Percentiles rank a stretch among this genome's conserved stretches.
phyloP scores from a whole-genome alignment of 2,888 invertebrate species.

The Tenthredo amoena region DNA sequence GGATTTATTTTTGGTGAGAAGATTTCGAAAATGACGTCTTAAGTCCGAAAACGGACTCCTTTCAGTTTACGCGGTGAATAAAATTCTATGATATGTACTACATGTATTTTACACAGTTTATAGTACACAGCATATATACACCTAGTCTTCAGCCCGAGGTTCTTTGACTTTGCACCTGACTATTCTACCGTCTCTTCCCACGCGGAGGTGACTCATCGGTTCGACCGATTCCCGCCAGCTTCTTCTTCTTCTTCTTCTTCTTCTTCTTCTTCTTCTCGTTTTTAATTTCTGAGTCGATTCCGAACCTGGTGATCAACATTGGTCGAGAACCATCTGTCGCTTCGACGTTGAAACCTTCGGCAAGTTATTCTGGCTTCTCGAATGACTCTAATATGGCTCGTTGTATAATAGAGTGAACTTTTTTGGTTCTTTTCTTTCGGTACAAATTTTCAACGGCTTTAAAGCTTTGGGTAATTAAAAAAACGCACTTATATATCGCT shows the following conservation, averaged over 20 bases:
- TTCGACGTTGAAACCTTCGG: not conserved
- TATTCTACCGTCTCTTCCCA: constrained; percentile 62
- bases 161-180: constrained; percentile 71
- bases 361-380: not conserved
- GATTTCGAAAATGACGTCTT: not conserved
- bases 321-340: constrained; percentile 37
- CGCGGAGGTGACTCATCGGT: constrained; percentile 63
- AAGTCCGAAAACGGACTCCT: not conserved
- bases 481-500: not conserved
- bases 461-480: not conserved
- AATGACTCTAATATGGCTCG: not conserved
- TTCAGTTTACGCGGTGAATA: not conserved
- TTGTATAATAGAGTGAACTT: not conserved
- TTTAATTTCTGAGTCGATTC: constrained; percentile 31
- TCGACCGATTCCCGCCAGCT: constrained; percentile 45
- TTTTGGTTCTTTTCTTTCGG: not conserved
- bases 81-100: not conserved
- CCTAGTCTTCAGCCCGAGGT: constrained; percentile 55
- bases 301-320: constrained; percentile 4
- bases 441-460: not conserved
- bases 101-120: not conserved
- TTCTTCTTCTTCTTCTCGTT: constrained; percentile 50
- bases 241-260: constrained; percentile 55
- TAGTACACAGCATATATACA: not conserved
- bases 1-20: not conserved